phyloP scores from a whole-genome alignment of 1,140 invertebrate species.

The Oncopodura yosiiana region DNA sequence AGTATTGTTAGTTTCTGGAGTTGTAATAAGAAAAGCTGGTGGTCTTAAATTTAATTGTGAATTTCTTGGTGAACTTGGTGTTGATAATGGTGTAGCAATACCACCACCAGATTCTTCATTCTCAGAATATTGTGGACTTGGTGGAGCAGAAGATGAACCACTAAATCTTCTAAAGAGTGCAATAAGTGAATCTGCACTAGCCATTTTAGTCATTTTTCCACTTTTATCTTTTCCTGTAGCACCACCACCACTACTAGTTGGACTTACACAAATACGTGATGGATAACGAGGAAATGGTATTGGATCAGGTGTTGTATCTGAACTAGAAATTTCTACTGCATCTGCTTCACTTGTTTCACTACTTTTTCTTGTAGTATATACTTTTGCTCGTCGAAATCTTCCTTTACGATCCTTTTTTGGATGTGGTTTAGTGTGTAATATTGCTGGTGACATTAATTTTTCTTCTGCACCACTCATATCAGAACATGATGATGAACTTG shows the following conservation, averaged over 20 bases:
- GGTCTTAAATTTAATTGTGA: slow-evolving; percentile 24
- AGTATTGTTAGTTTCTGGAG: slow-evolving; percentile 21
- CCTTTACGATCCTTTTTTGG: slow-evolving; percentile 32
- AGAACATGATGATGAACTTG: slow-evolving; percentile 39
- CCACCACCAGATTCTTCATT: slow-evolving; percentile 36
- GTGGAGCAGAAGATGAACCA: slow-evolving; percentile 37
- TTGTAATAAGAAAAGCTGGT: slow-evolving; percentile 30
- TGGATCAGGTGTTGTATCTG: slow-evolving; percentile 54
- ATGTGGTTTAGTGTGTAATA: slow-evolving; percentile 9
- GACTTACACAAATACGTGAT: slow-evolving; percentile 30
- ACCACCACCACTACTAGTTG: slow-evolving; percentile 12
- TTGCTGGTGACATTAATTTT: slow-evolving; percentile 15
- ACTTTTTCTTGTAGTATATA: slow-evolving; percentile 49
- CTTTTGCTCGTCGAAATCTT: slow-evolving; percentile 37
- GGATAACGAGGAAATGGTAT: slow-evolving; percentile 40
- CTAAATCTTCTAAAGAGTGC: slow-evolving; percentile 53
- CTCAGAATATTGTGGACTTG: slow-evolving; percentile 47
- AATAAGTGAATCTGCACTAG: slow-evolving; percentile 61
- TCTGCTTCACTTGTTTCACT: slow-evolving; percentile 36
- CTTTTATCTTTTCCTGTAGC: background rate
- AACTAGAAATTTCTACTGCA: slow-evolving; percentile 33
- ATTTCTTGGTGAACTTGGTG: slow-evolving; percentile 33
- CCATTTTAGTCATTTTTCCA: slow-evolving; percentile 47
- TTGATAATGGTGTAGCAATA: slow-evolving; percentile 33
- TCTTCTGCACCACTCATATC: slow-evolving; percentile 39